A percentile compares a stretch with the other conserved stretches of the same genome.
Evolutionary conservation across 2,888 invertebrate genomes (phyloP).

Genomic region (Acronicta alni): DNA sequence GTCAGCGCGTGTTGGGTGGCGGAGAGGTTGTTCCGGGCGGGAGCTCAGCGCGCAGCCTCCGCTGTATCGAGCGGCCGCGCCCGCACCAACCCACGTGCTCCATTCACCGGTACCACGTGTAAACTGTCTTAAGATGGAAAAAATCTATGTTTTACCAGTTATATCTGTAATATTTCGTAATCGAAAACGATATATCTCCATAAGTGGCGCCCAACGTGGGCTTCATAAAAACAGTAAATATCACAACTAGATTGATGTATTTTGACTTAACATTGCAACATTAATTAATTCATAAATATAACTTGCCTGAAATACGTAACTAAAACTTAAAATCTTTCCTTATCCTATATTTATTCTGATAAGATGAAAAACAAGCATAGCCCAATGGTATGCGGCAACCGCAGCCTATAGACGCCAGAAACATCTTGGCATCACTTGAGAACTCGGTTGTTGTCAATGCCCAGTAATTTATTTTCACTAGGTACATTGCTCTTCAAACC

Average conservation of each 20-base stretch:
- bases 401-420: too few species aligned
- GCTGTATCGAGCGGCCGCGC: conserved; percentile 81
- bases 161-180: background rate
- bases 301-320: too few species aligned
- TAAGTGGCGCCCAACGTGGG: conserved; percentile 56
- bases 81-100: conserved; percentile 75
- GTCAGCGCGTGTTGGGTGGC: conserved; percentile 67
- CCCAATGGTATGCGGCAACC: too few species aligned
- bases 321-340: too few species aligned
- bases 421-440: too few species aligned
- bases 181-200: background rate
- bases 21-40: conserved; percentile 68
- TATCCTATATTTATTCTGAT: too few species aligned
- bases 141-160: conserved; percentile 47
- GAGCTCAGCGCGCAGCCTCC: conserved; percentile 82
- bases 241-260: background rate
- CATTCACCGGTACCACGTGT: conserved; percentile 78
- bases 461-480: too few species aligned
- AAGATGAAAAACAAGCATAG: too few species aligned
- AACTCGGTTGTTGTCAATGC: too few species aligned
- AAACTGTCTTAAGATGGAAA: conserved; percentile 50
- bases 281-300: too few species aligned
- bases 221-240: background rate
- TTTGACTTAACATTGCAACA: background rate
- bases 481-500: too few species aligned